phyloP scores from a whole-genome alignment of 2,113 vertebrate genomes.

The Lates calcarifer region DNA sequence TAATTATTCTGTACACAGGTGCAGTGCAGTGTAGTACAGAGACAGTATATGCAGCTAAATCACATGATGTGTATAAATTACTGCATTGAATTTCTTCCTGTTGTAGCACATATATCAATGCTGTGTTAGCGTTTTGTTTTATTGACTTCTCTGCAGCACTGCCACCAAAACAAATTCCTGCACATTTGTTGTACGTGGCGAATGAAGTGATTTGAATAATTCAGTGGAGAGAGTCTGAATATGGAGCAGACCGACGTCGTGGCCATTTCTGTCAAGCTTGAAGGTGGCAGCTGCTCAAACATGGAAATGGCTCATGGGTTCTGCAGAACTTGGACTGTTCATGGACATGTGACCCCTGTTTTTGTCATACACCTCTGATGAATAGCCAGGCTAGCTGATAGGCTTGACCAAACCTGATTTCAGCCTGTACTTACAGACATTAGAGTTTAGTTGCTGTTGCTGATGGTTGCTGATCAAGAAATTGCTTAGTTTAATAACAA shows the following conservation, averaged over 20 bases:
- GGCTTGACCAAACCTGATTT: no score
- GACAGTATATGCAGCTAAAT: neutral
- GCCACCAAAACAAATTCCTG: neutral
- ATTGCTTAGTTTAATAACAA: no score
- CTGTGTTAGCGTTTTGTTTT: neutral
- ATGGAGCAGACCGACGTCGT: neutral
- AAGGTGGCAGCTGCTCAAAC: no score
- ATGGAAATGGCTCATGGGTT: neutral
- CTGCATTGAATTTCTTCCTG: neutral
- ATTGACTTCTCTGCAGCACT: constrained; percentile 13
- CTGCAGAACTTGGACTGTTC: no score
- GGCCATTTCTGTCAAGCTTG: neutral
- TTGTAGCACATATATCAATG: neutral
- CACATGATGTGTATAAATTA: neutral
- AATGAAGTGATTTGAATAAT: constrained; percentile 21
- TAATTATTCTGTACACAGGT: neutral
- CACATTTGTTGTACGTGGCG: neutral
- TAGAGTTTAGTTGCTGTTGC: no score
- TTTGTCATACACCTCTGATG: no score
- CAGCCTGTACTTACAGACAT: no score
- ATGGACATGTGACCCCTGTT: neutral
- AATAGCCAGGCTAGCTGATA: no score
- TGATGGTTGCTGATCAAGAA: no score
- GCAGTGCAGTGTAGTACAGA: neutral
- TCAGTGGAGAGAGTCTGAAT: constrained; percentile 8